Evolutionary conservation across 1,140 invertebrate genomes (phyloP), one percentile per base, ranked within the genome.

Genomic region (Zaprionus taronus): DNA sequence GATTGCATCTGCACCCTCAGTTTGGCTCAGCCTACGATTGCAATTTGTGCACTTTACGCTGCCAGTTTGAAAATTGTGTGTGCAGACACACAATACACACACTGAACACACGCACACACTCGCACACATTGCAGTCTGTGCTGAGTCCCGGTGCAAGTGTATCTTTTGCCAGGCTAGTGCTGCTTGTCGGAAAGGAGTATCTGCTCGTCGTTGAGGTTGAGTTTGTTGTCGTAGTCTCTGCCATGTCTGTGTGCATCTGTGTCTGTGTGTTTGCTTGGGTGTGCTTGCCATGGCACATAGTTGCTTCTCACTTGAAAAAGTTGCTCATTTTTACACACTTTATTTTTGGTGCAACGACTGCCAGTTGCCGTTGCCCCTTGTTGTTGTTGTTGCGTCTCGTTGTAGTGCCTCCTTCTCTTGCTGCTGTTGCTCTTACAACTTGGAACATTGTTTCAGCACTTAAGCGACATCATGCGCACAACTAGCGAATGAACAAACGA

Each of bases 381-480:
- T 28, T 57, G 57, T 20, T 72, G 65, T 61, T 68, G 76, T 53
- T 75, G 79, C 41, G n/a, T n/a, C 41, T 65, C 72, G 78, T 80
- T 86, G 83, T 80, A 51, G 47, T 14, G 15, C 41, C 41, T 44
- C 41, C 15, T 44, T 5, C 41, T n/a, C 15, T n/a, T 73, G 81
- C 58, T 67, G 80, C 79, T 79, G 83, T 78, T 89, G 85, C 85
- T 85, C 85, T 89, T 89, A 89, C 85, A 90, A 90, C 81, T 90
- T 80, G 86, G 79, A 90, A 90, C 85, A 90, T 91, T 90, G 85
- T 90, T 90, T 90, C 85, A 90, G 81, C 85, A 90, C 85, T 90
- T 90, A 90, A 85, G 85, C 85, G 85, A 90, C 85, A 89, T 83
- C 87, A 81, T 66, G 78, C 74, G 78, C 85, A 81, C 79, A 81